A percentile compares a stretch with the other conserved stretches of the same genome.
Evolutionary conservation across 1,140 invertebrate species (phyloP).

Genomic region (Drosophila asahinai): DNA sequence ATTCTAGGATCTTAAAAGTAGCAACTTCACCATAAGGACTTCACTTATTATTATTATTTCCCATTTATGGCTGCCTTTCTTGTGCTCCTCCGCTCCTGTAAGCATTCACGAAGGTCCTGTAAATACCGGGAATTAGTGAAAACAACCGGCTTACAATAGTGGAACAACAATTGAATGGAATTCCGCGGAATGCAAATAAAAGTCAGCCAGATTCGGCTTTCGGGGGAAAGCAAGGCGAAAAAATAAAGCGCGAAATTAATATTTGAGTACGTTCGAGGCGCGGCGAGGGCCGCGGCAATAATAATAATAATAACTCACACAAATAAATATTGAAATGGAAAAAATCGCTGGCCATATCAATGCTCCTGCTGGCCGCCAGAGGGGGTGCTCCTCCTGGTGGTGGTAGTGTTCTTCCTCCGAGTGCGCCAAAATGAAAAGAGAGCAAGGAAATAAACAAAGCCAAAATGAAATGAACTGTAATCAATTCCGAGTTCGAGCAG

Average conservation of each 20-base stretch:
- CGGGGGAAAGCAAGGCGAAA: background rate
- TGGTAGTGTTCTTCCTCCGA: background rate
- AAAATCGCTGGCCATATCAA: conserved; percentile 51
- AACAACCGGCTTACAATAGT: conserved; percentile 5
- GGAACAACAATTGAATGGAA: conserved; percentile 14
- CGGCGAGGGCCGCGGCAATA: conserved; percentile 29
- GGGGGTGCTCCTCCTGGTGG: background rate
- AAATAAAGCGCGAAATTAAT: conserved; percentile 55
- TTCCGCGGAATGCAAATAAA: conserved; percentile 22
- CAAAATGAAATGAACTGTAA: conserved; percentile 68
- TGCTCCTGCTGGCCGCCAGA: conserved; percentile 12
- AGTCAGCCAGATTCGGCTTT: conserved; percentile 8
- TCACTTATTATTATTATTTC: background rate
- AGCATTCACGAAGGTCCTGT: background rate
- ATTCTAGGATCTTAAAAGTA: background rate
- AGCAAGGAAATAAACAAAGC: conserved; percentile 62
- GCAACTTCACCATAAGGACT: no score
- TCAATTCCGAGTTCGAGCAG: conserved; percentile 52
- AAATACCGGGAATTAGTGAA: background rate
- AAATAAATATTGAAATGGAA: conserved; percentile 63
- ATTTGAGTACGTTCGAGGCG: conserved; percentile 41
- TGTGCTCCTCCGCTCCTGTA: no score
- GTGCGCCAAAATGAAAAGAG: conserved; percentile 29
- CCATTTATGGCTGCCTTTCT: background rate
- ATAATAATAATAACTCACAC: conserved; percentile 62